These are phyloP conservation scores for Colaptes auratus DNA, from an alignment of 2,113 vertebrate genomes.

Conservation along the genomic window DNA sequence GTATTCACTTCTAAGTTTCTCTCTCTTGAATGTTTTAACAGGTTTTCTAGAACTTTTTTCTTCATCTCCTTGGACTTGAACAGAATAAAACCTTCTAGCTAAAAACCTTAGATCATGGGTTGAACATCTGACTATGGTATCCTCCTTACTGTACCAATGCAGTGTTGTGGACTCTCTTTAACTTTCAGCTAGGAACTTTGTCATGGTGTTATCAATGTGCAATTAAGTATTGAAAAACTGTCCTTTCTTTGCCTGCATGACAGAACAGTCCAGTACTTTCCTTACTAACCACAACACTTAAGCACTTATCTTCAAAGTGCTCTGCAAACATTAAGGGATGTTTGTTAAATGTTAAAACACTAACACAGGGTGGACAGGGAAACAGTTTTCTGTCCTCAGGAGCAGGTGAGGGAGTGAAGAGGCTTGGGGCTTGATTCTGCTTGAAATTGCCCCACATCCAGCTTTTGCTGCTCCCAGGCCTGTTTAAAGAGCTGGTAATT, in stretches of 20 bases:
- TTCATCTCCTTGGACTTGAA: not conserved
- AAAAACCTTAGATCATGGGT: not conserved
- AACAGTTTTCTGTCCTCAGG: not conserved
- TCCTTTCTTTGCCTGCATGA: not conserved
- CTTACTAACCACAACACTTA: not conserved
- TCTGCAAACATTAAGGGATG: not conserved
- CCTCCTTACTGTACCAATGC: not conserved
- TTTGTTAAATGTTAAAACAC: not conserved
- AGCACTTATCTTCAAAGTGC: not conserved
- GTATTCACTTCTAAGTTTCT: not conserved
- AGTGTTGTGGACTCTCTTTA: not conserved
- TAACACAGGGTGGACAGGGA: not conserved
- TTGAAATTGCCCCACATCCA: not conserved
- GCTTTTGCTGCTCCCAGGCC: not conserved
- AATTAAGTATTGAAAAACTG: not conserved
- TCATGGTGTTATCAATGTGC: accelerated
- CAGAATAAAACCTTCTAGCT: not conserved
- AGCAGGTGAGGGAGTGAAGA: not conserved
- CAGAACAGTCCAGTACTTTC: not conserved
- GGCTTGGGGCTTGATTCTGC: not conserved
- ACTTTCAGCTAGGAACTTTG: not conserved
- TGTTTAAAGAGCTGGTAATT: not conserved
- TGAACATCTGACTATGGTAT: not conserved
- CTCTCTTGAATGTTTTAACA: not conserved
- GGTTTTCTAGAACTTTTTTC: not conserved